Evolutionary conservation across 2,113 vertebrate species (phyloP).

Genomic region (Bubo blakistoni): DNA sequence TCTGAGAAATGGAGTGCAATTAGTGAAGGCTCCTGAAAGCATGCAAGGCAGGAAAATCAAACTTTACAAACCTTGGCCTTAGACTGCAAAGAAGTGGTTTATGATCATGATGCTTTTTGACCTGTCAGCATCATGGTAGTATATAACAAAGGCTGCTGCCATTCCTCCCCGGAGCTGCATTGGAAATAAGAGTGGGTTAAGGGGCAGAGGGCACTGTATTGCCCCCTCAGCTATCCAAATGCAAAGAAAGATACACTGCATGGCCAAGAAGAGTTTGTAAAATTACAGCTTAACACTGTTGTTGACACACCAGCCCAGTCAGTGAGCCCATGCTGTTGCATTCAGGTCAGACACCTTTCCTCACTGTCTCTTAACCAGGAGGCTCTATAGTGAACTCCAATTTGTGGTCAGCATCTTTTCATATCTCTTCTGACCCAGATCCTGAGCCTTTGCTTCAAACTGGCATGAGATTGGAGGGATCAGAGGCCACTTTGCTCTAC

Average conservation of each 20-base stretch:
- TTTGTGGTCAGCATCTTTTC: not conserved
- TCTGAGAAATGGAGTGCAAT: constrained; percentile 6
- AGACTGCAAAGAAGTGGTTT: constrained; percentile 1
- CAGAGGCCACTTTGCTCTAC: not conserved
- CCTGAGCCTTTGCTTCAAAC: not conserved
- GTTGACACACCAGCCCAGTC: not conserved
- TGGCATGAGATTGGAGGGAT: not conserved
- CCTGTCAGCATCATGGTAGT: not conserved
- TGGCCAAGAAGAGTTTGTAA: not conserved
- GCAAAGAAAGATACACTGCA: not conserved
- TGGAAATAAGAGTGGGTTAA: not conserved
- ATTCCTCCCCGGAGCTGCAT: not conserved
- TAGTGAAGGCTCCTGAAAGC: constrained; percentile 22
- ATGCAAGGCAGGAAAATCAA: not conserved
- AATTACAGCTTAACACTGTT: not conserved
- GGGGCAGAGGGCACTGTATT: not conserved
- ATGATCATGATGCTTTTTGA: constrained; percentile 2
- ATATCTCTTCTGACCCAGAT: not conserved
- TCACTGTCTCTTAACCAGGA: not conserved
- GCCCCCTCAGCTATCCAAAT: not conserved
- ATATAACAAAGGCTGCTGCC: not conserved
- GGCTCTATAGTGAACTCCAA: not conserved
- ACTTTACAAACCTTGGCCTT: not conserved
- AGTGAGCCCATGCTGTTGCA: not conserved
- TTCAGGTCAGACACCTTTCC: not conserved